Percentiles rank a stretch among this genome's conserved stretches.
Evolutionary conservation across 1,140 invertebrate species (phyloP).

Genomic region (Heliconius hermathena): DNA sequence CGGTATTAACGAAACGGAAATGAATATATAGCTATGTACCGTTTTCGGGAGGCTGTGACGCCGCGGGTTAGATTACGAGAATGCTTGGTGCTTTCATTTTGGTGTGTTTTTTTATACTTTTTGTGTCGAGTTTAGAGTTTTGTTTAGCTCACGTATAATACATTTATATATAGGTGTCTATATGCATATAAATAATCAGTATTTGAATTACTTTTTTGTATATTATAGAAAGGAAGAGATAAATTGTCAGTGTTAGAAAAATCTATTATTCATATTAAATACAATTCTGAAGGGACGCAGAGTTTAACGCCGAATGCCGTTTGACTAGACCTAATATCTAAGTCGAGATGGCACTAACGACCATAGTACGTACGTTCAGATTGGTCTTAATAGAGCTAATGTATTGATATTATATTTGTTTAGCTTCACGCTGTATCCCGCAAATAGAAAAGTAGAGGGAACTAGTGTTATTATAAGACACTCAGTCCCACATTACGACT

Average conservation of each 20-base stretch:
- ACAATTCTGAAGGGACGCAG: too few species aligned
- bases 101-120: conserved; percentile 46
- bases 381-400: neutral
- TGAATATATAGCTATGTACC: conserved; percentile 77
- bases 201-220: too few species aligned
- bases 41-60: conserved; percentile 73
- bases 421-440: neutral
- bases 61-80: conserved; percentile 75
- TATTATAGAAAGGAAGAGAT: too few species aligned
- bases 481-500: too few species aligned
- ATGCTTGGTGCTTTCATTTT: conserved; percentile 70
- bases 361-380: too few species aligned
- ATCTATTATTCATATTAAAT: too few species aligned
- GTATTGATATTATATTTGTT: neutral
- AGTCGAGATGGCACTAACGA: too few species aligned
- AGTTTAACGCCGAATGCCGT: too few species aligned
- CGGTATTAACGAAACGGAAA: conserved; percentile 81
- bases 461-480: neutral
- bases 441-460: neutral
- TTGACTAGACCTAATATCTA: too few species aligned
- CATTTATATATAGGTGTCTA: neutral
- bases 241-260: too few species aligned
- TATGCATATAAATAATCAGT: neutral
- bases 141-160: conserved; percentile 37
- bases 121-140: conserved; percentile 46